Evolutionary conservation across 2,113 vertebrate species (phyloP).

Genomic region (Salvelinus alpinus): DNA sequence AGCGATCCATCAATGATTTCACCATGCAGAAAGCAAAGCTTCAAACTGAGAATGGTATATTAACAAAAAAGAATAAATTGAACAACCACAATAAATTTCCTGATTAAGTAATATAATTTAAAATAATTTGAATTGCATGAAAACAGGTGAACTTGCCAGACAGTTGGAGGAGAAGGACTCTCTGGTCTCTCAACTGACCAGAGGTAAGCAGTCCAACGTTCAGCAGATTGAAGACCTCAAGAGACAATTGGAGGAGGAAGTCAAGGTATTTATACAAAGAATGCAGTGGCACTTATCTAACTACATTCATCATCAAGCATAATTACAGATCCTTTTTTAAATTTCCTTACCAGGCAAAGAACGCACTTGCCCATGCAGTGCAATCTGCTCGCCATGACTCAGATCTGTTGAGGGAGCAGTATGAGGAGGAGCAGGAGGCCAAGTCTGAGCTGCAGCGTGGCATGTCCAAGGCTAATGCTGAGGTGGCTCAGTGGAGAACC

Average conservation of each 20-base stretch:
- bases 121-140: neutral
- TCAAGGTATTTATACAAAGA: constrained; percentile 62
- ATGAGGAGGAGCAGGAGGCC: constrained; percentile 58
- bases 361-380: constrained; percentile 70
- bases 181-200: constrained; percentile 80
- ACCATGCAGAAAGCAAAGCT: constrained; percentile 77
- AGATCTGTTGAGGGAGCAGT: constrained; percentile 74
- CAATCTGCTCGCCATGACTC: constrained; percentile 75
- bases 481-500: constrained; percentile 77
- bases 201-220: constrained; percentile 79
- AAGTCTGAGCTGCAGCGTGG: constrained; percentile 72
- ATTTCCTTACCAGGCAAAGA: constrained; percentile 46
- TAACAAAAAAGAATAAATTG: neutral
- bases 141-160: constrained; percentile 69
- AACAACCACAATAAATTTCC: neutral
- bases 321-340: neutral
- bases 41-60: constrained; percentile 81
- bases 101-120: neutral
- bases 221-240: constrained; percentile 86
- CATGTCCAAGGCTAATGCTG: constrained; percentile 78
- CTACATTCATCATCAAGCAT: too few species aligned
- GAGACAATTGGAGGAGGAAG: constrained; percentile 82
- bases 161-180: constrained; percentile 83
- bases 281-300: neutral
- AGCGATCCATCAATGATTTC: constrained; percentile 75